Evolutionary conservation across 2,113 vertebrate genomes (phyloP).

Genomic region (Bubo scandiacus): DNA sequence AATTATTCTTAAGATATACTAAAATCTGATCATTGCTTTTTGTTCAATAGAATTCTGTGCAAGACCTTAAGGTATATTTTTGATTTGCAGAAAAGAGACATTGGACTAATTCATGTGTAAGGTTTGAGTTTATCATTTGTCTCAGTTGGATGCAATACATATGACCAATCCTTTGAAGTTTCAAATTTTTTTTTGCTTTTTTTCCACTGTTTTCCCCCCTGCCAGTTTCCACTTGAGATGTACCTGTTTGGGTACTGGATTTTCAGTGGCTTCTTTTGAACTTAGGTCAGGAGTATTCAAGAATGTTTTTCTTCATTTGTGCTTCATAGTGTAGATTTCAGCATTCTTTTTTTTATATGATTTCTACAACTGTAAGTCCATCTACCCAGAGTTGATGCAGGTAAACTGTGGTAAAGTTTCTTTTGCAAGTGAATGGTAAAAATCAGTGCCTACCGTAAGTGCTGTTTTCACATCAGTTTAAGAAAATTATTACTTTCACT

Average conservation of each 20-base stretch:
- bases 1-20: neutral
- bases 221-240: neutral
- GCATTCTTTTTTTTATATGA: neutral
- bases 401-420: neutral
- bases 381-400: neutral
- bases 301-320: neutral
- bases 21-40: neutral
- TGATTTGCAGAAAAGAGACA: neutral
- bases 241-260: neutral
- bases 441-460: neutral
- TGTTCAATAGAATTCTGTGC: neutral
- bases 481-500: neutral
- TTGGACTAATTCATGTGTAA: neutral
- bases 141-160: neutral
- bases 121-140: neutral
- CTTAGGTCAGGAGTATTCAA: neutral
- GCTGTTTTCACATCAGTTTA: neutral
- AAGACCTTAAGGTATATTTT: neutral
- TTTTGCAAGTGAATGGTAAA: neutral
- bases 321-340: neutral
- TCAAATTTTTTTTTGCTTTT: neutral
- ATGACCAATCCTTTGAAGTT: neutral
- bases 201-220: fast-evolving
- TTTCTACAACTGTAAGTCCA: neutral
- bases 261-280: neutral